A percentile compares a stretch with the other conserved stretches of the same genome.
phyloP scores from a whole-genome alignment of 2,888 invertebrate genomes.

The Alitta virens region DNA sequence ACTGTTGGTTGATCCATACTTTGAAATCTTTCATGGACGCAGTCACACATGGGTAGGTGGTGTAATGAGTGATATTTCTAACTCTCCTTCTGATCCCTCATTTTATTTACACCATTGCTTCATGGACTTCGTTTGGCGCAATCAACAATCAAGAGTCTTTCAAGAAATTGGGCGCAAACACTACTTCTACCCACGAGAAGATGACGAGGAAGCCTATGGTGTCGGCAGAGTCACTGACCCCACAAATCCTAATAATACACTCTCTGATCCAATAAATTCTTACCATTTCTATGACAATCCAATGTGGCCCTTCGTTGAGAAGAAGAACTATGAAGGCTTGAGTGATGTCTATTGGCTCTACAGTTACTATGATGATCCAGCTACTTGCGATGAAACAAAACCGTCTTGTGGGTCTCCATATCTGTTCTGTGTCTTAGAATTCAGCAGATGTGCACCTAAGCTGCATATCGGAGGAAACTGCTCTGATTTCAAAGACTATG shows the following conservation, averaged over 20 bases:
- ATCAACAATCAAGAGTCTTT: neutral
- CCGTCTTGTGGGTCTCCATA: neutral
- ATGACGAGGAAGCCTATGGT: neutral
- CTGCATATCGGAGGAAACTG: neutral
- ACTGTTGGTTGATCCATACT: constrained; percentile 31
- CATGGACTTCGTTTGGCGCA: constrained; percentile 51
- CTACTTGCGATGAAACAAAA: neutral
- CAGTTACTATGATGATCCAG: constrained; percentile 9
- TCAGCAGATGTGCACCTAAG: neutral
- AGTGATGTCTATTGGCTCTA: constrained; percentile 14
- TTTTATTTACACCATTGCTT: constrained; percentile 53
- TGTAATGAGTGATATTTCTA: constrained; percentile 43
- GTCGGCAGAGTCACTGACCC: too few species aligned
- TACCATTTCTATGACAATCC: neutral
- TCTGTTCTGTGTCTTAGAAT: neutral
- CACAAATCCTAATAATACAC: too few species aligned
- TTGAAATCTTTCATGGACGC: constrained; percentile 39
- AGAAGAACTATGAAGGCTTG: constrained; percentile 11
- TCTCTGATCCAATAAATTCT: neutral
- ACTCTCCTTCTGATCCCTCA: constrained; percentile 52
- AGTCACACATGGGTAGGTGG: constrained; percentile 51
- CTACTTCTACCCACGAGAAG: neutral
- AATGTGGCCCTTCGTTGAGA: constrained; percentile 12
- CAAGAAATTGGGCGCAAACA: neutral
- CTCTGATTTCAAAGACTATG: too few species aligned